A percentile compares a stretch with the other conserved stretches of the same genome.
These are phyloP conservation scores for Bombycilla garrulus DNA, from an alignment of 2,113 vertebrate genomes.

Conservation along the genomic window DNA sequence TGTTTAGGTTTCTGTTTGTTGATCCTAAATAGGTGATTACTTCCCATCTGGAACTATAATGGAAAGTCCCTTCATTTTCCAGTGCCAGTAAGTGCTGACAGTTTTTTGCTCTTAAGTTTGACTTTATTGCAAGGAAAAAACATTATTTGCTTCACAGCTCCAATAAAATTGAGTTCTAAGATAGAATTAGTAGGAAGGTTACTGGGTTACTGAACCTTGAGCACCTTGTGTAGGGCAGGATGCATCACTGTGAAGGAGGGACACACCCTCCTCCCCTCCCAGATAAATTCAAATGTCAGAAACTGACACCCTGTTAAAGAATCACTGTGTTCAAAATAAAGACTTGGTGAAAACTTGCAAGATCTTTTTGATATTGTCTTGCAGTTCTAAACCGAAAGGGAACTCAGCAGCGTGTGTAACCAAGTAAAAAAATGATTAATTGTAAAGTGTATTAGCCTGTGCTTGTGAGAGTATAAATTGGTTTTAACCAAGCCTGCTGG, in stretches of 20 bases:
- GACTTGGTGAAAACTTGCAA: neutral
- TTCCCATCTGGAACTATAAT: neutral
- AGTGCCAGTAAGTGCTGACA: neutral
- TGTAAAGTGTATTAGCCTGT: neutral
- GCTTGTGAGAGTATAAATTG: neutral
- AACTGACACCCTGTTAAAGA: neutral
- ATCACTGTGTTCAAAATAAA: neutral
- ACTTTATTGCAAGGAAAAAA: neutral
- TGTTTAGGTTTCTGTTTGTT: neutral
- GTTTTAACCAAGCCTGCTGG: neutral
- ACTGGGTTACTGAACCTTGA: neutral
- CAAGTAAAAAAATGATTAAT: neutral
- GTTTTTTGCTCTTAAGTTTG: neutral
- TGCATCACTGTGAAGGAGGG: neutral
- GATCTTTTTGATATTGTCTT: neutral
- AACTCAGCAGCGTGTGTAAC: neutral
- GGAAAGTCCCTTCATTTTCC: neutral
- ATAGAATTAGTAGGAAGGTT: neutral
- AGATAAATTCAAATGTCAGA: neutral
- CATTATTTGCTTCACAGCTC: neutral
- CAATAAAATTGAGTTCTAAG: neutral
- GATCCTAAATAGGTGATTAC: neutral
- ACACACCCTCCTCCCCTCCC: slow-evolving; percentile 69
- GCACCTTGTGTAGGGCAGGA: neutral
- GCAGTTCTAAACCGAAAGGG: neutral